These are phyloP conservation scores for Tretioscincus oriximinensis DNA, from an alignment of 2,113 vertebrate species.

Conservation along the genomic window DNA sequence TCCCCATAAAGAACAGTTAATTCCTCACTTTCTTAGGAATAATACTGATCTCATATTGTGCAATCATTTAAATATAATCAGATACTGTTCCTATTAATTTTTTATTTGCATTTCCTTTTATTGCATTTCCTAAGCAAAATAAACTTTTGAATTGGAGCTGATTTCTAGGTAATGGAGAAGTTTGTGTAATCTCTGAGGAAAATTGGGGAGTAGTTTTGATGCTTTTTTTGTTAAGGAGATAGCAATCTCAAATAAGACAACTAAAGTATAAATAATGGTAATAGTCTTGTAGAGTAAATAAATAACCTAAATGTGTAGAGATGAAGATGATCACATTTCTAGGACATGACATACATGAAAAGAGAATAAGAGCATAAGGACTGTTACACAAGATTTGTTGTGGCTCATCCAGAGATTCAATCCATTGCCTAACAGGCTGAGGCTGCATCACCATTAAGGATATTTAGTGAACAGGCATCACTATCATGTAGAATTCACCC, in stretches of 20 bases:
- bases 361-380: no score
- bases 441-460: no score
- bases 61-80: constrained; percentile 1
- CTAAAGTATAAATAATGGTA: neutral
- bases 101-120: neutral
- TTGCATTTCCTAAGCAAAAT: neutral
- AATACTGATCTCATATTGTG: neutral
- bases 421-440: no score
- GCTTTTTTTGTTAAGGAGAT: neutral
- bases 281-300: neutral
- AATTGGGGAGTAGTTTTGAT: neutral
- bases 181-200: neutral
- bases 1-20: neutral
- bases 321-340: no score
- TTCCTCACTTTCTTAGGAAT: neutral
- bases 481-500: no score
- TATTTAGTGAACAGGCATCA: no score
- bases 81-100: neutral
- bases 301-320: neutral
- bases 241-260: no score
- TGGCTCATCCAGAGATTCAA: no score
- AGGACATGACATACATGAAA: no score
- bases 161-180: neutral
- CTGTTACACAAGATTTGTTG: no score
- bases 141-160: neutral